Evolutionary conservation across 2,113 vertebrate species (phyloP), one percentile per base, ranked within the genome.

Genomic region (Coregonus clupeaformis): DNA sequence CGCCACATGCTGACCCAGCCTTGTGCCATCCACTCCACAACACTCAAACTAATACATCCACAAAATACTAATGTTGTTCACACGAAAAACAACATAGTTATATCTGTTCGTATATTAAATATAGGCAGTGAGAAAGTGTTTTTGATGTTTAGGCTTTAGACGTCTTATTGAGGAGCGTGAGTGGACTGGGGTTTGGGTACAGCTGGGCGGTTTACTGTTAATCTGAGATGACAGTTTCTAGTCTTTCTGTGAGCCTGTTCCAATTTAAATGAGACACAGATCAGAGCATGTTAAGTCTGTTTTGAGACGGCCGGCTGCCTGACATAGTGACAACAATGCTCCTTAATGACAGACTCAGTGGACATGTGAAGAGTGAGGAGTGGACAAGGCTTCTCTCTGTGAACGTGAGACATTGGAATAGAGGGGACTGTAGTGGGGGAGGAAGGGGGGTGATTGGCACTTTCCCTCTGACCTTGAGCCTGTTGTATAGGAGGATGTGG

Each of bases 1-100:
- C 83, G 29, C 83, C 29, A 16, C 89, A 89, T 69, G 76, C 84
- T 71, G 49, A 82, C 78, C 69, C 49, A 49, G 73, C 75, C 69
- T 80, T 77, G 82, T 71, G 76, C 83, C 84, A 84, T 87, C 77
- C 84, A 82, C 77, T 76, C 85, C 79, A 78, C 76, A 82, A 62
- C 73, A 79, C 82, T 72, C 69, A 83, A 85, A 77, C 68, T 76
- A 69, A 71, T 36, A 18, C 84, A 67, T 5, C 18, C 57, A 60
- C n/a, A 9, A n/a, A n/a, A n/a, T 18, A 16, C 6, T 60, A 60
- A 22, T 1, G 5, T 9, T 60, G n/a, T 60, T 60, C 16, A 52
- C 47, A 52, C 14, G n/a, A 13, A 18, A 52, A 42, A 55, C 52
- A 55, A 60, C 57, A 20, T 55, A 7, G 16, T n/a, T n/a, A 7